Evolutionary conservation across 1,140 invertebrate genomes (phyloP).

Genomic region (Drosophila ohnishii): DNA sequence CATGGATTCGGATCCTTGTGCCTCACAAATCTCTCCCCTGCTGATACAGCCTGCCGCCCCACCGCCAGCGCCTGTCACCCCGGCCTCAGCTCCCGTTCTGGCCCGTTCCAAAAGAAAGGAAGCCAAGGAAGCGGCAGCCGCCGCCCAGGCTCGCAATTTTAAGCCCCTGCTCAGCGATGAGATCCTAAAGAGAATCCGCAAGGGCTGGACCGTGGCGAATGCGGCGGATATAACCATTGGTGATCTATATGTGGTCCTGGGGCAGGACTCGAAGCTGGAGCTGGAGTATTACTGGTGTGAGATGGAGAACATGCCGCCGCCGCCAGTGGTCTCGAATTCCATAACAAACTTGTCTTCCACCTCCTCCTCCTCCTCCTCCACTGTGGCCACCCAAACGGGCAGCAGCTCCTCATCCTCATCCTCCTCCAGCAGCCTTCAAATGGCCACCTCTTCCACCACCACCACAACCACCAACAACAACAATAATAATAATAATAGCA

Average conservation of each 20-base stretch:
- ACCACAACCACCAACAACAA: neutral
- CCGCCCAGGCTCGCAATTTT: slow-evolving; percentile 56
- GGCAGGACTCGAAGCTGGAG: slow-evolving; percentile 89
- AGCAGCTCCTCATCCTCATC: neutral
- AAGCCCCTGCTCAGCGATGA: slow-evolving; percentile 82
- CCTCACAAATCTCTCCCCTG: neutral
- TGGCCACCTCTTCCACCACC: neutral
- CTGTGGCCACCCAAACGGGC: neutral
- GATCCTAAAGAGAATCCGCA: slow-evolving; percentile 85
- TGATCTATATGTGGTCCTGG: slow-evolving; percentile 95
- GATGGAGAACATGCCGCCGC: slow-evolving; percentile 25
- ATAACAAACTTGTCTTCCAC: neutral
- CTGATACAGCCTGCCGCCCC: neutral
- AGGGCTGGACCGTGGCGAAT: slow-evolving; percentile 91
- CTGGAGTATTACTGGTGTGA: slow-evolving; percentile 92
- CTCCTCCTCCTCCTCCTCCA: neutral
- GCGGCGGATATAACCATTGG: slow-evolving; percentile 92
- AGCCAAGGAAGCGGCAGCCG: slow-evolving; percentile 52
- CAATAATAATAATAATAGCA: neutral
- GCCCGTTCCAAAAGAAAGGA: slow-evolving; percentile 60
- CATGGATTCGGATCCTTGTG: neutral
- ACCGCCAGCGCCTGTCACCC: neutral
- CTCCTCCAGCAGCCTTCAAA: neutral
- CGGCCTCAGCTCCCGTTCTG: neutral
- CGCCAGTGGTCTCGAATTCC: slow-evolving; percentile 6